Conservation (phyloP, 2,113 vertebrate genomes). For the Dendropsophus ebraccatus region DNA sequence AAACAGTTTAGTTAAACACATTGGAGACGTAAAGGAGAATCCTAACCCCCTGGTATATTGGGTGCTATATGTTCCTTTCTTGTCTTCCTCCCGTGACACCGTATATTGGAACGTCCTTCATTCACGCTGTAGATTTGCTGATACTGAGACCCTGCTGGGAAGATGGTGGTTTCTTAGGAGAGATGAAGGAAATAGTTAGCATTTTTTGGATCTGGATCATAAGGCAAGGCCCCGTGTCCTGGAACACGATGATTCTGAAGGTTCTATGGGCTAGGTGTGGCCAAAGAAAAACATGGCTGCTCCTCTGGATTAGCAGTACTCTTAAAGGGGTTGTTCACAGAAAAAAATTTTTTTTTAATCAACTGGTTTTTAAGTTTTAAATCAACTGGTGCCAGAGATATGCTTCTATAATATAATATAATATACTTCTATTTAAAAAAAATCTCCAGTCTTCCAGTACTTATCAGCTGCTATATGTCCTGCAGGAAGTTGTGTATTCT, state of each 20-base stretch:
- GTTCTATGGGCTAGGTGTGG: not conserved
- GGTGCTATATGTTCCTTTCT: not conserved
- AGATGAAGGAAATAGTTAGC: slow-evolving; percentile 42
- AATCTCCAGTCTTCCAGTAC: too few relatives aligned
- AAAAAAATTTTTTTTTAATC: too few relatives aligned
- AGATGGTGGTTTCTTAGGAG: slow-evolving; percentile 13
- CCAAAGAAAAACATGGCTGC: not conserved
- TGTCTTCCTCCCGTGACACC: not conserved
- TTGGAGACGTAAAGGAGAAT: too few relatives aligned
- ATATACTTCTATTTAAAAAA: too few relatives aligned
- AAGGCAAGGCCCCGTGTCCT: slow-evolving; percentile 7
- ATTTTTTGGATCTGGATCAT: slow-evolving; percentile 43
- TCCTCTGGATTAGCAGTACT: not conserved
- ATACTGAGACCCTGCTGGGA: not conserved
- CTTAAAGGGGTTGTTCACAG: too few relatives aligned
- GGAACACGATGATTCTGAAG: not conserved
- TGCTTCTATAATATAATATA: too few relatives aligned
- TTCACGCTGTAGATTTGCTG: not conserved
- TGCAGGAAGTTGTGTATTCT: too few relatives aligned
- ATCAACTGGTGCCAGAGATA: too few relatives aligned
- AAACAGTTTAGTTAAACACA: too few relatives aligned
- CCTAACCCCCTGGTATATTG: too few relatives aligned
- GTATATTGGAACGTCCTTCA: not conserved
- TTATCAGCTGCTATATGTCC: too few relatives aligned
- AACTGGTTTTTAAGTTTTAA: too few relatives aligned